These are phyloP conservation scores for Atherinomorus stipes DNA, from an alignment of 2,113 vertebrate species.

Conservation along the genomic window DNA sequence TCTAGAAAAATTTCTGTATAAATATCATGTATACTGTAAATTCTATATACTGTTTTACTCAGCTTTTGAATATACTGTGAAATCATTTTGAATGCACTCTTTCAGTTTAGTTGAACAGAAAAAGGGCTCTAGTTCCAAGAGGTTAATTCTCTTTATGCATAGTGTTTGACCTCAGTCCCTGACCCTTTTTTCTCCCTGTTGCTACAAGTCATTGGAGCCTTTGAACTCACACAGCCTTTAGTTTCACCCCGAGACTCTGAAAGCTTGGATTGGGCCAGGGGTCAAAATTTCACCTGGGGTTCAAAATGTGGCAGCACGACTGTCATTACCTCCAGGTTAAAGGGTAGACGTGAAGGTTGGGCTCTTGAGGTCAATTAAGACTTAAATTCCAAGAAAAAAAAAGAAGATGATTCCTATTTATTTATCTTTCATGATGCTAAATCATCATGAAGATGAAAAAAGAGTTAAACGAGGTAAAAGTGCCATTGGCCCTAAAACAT, in stretches of 20 bases:
- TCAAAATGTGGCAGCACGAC: constrained; percentile 32
- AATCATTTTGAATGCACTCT: constrained; percentile 75
- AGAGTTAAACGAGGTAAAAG: constrained; percentile 39
- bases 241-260: constrained; percentile 18
- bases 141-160: constrained; percentile 11
- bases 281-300: constrained; percentile 46
- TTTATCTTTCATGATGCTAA: constrained; percentile 41
- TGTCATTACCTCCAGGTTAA: constrained; percentile 54
- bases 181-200: constrained; percentile 12
- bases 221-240: constrained; percentile 38
- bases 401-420: constrained; percentile 21
- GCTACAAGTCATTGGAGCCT: constrained; percentile 53
- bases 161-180: constrained; percentile 42
- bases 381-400: constrained; percentile 20
- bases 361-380: not conserved
- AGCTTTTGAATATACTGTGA: constrained; percentile 78
- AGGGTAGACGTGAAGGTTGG: constrained; percentile 65
- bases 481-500: constrained; percentile 41
- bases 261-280: not conserved
- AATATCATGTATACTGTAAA: constrained; percentile 41
- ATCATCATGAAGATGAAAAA: constrained; percentile 11
- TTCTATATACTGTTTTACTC: constrained; percentile 53
- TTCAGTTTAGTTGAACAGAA: constrained; percentile 34
- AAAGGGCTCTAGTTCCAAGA: constrained; percentile 32
- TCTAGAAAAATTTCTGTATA: constrained; percentile 37